Conservation (phyloP, 2,888 invertebrate genomes). For the Trachelus iudaicus region DNA sequence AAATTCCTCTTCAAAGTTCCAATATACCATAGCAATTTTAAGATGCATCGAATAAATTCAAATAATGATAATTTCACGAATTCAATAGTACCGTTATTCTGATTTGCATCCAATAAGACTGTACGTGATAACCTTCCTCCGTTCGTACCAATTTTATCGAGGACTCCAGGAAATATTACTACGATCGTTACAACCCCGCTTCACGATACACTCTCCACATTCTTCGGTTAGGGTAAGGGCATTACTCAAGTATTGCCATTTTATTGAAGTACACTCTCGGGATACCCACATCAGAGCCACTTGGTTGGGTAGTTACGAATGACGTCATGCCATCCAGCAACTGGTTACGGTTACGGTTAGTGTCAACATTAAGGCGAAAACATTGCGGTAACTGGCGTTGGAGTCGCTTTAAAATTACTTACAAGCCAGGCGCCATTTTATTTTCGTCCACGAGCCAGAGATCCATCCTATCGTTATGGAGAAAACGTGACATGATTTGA, state of each 20-base stretch:
- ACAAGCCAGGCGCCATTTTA: background rate
- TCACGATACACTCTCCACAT: background rate
- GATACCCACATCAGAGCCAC: background rate
- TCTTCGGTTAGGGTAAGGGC: background rate
- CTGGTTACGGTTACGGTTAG: constrained; percentile 3
- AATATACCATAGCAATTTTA: background rate
- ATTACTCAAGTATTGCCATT: background rate
- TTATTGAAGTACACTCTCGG: background rate
- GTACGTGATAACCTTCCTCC: background rate
- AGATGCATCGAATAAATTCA: background rate
- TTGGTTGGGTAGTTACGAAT: background rate
- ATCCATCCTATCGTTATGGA: background rate
- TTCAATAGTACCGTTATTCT: background rate
- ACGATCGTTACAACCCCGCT: background rate
- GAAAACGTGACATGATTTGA: background rate
- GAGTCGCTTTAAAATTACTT: background rate
- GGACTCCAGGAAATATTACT: background rate
- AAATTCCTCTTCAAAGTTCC: background rate
- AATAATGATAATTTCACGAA: background rate
- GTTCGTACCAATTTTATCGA: background rate
- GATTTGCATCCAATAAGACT: background rate
- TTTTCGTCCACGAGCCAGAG: background rate
- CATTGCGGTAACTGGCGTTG: background rate
- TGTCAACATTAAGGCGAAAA: background rate
- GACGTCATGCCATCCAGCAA: background rate